Conservation (phyloP, 2,113 vertebrate genomes). For the Gobiocypris rarus region DNA sequence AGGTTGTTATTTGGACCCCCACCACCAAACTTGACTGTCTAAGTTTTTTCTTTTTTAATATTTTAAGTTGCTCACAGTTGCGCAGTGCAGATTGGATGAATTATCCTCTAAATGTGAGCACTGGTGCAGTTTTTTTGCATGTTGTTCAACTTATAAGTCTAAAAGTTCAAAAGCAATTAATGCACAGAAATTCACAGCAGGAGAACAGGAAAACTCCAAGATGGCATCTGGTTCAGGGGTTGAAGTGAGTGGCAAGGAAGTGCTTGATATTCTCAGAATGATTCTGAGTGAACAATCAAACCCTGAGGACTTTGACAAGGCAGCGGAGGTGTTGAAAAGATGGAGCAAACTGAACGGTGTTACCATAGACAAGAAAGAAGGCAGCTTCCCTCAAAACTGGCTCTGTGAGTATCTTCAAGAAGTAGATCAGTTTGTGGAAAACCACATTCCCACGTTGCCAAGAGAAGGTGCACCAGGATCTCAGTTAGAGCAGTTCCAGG, state of each 20-base stretch:
- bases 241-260: neutral
- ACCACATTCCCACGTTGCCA: slow-evolving; percentile 52
- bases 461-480: neutral
- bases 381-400: neutral
- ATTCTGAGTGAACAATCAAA: neutral
- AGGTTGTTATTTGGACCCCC: too few relatives aligned
- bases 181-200: neutral
- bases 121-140: too few relatives aligned
- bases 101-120: too few relatives aligned
- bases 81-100: too few relatives aligned
- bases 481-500: slow-evolving; percentile 10
- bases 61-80: too few relatives aligned
- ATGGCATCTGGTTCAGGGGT: neutral
- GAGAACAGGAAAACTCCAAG: neutral
- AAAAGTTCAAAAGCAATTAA: neutral
- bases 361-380: too few relatives aligned
- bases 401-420: neutral
- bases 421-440: slow-evolving; percentile 37
- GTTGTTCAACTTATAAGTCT: neutral
- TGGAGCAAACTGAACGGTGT: neutral
- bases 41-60: too few relatives aligned
- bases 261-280: neutral
- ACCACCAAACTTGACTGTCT: too few relatives aligned
- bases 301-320: neutral
- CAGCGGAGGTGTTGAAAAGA: slow-evolving; percentile 20